These are phyloP conservation scores for Neodon shergylaensis DNA, from an alignment of 2,113 vertebrate species.

Conservation along the genomic window DNA sequence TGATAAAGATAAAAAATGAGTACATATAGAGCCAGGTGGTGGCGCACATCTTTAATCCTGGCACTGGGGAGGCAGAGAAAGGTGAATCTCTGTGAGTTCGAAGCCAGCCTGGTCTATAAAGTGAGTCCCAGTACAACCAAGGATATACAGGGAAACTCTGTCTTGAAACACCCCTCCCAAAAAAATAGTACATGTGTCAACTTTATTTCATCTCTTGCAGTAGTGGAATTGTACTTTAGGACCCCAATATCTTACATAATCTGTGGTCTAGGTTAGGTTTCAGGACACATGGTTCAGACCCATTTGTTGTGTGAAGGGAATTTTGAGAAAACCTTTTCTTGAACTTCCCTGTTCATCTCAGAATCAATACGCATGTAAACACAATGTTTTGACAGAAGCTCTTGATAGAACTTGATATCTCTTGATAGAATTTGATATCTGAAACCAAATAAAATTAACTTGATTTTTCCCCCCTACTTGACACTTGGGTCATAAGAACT, in stretches of 20 bases:
- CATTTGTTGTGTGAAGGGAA: slow-evolving; percentile 39
- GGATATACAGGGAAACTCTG: background rate
- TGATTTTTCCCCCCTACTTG: slow-evolving; percentile 57
- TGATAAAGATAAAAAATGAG: background rate
- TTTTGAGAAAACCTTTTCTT: slow-evolving; percentile 68
- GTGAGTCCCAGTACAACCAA: background rate
- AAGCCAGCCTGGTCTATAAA: background rate
- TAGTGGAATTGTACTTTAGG: slow-evolving; percentile 52
- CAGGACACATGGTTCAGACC: slow-evolving; percentile 21
- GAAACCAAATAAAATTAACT: slow-evolving; percentile 74
- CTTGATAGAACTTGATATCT: slow-evolving; percentile 63
- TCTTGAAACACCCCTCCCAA: background rate
- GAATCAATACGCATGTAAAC: slow-evolving; percentile 76
- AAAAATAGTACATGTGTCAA: background rate
- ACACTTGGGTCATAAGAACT: slow-evolving; percentile 76
- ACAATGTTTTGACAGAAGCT: slow-evolving; percentile 39
- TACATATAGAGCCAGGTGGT: background rate
- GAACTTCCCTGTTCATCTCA: slow-evolving; percentile 69
- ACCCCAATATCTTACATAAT: background rate
- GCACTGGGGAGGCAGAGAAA: background rate
- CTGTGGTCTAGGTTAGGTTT: background rate
- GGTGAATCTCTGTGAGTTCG: background rate
- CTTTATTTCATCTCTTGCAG: slow-evolving; percentile 53
- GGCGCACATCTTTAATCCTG: background rate
- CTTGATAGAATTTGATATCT: slow-evolving; percentile 65